Conservation (phyloP, 2,797 vertebrate species). For the Pyrocephalus nanus region DNA sequence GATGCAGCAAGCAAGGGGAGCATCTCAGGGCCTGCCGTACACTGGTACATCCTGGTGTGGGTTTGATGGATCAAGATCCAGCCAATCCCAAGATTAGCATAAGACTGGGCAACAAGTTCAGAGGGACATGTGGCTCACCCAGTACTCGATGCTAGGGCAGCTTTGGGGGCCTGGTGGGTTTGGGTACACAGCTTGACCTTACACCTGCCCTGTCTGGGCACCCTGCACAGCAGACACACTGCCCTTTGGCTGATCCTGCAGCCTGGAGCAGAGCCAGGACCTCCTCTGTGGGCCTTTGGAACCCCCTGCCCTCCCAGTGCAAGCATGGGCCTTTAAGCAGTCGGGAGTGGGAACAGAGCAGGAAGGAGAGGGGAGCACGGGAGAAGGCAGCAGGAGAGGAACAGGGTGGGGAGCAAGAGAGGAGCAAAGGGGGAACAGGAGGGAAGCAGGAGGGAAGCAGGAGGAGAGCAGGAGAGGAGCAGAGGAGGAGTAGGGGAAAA, state of each 20-base stretch:
- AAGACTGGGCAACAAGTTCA: background rate
- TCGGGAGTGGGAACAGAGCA: fast-evolving
- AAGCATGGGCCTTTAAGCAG: background rate
- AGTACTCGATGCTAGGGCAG: fast-evolving
- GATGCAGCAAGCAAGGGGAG: background rate
- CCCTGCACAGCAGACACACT: background rate
- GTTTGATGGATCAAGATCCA: background rate
- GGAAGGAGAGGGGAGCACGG: background rate
- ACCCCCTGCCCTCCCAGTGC: slow-evolving; percentile 2
- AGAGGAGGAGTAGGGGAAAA: background rate
- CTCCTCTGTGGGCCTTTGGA: slow-evolving; percentile 30
- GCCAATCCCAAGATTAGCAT: fast-evolving
- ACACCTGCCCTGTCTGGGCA: slow-evolving; percentile 17
- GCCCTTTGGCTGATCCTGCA: slow-evolving; percentile 69
- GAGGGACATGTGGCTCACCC: fast-evolving
- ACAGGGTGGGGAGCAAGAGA: background rate
- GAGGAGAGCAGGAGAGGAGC: background rate
- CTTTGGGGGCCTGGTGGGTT: background rate
- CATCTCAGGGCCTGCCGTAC: background rate
- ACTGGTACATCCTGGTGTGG: background rate
- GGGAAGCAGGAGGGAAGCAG: background rate
- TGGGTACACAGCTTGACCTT: background rate
- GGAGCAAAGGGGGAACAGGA: background rate
- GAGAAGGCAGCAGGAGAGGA: background rate
- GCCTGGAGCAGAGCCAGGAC: slow-evolving; percentile 70